Evolutionary conservation across 2,888 invertebrate species (phyloP).

Genomic region (Clostera curtula): DNA sequence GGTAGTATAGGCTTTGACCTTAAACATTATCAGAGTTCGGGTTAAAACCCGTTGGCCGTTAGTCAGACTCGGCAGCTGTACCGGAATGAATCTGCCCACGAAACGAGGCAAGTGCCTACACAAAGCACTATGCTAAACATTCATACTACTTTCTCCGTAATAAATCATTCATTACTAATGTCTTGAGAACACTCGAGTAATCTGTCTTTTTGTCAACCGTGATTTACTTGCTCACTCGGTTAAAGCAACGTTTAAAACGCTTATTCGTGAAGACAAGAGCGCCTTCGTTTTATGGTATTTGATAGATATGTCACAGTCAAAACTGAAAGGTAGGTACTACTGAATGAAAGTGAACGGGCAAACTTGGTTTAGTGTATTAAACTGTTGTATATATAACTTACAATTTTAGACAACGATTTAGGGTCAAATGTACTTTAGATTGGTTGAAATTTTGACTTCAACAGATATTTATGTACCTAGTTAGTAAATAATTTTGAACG

Average conservation of each 20-base stretch:
- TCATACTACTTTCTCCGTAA: slow-evolving; percentile 21
- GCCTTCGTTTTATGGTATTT: too few species aligned
- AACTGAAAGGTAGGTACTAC: too few species aligned
- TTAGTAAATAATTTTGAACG: too few species aligned
- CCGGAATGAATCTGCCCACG: slow-evolving; percentile 28
- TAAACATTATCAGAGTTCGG: slow-evolving; percentile 39
- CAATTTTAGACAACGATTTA: too few species aligned
- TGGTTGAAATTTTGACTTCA: too few species aligned
- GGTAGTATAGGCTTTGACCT: slow-evolving; percentile 15
- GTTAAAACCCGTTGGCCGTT: slow-evolving; percentile 46
- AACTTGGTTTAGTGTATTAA: too few species aligned
- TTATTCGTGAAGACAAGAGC: slow-evolving; percentile 13
- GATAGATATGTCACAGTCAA: too few species aligned
- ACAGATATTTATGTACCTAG: too few species aligned
- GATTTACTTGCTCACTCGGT: slow-evolving; percentile 4
- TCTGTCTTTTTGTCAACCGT: slow-evolving; percentile 8
- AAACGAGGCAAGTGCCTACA: slow-evolving; percentile 24
- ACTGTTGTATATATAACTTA: too few species aligned
- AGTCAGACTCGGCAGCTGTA: slow-evolving; percentile 11
- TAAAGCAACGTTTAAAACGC: slow-evolving; percentile 11
- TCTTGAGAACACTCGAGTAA: slow-evolving; percentile 12
- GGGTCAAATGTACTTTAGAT: too few species aligned
- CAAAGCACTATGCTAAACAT: slow-evolving; percentile 23
- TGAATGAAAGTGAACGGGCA: too few species aligned
- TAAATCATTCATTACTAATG: slow-evolving; percentile 22